Base-by-base conservation (phyloP, 2,797 vertebrate genomes). In the Phalanger gymnotis region DNA sequence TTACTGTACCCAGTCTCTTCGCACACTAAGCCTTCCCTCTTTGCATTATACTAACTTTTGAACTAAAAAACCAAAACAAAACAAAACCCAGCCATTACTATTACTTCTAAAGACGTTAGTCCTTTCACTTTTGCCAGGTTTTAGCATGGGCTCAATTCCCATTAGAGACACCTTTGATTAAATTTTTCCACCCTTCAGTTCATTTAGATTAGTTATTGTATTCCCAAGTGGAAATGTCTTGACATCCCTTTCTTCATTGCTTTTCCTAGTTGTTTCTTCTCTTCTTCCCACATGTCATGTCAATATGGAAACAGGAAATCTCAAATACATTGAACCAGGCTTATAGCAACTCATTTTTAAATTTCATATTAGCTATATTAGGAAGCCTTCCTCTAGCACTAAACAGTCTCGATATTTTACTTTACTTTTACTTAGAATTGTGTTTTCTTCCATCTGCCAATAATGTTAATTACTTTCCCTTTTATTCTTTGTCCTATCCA, bases 61-160 rank as follows among this genome's bases (percentile, higher is more conserved):
- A 94, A 89, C 56, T 93, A 91, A 93, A 93, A 97, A 58, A 30
- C 3, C 4, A n/a, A 66, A n/a, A 58, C 11, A 61, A 61, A 34
- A 14, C 57, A 61, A 31, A 4, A 31, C 22, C 2, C 56, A 73
- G 28, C 7, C 14, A 66, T 95, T 40, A 94, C 94, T 95, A 53
- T 95, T 90, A 96, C 97, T 97, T 96, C 93, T 93, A 53, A 55
- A 93, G 55, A 94, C 93, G 54, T 73, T 96, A 66, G 96, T 52
- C 31, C 90, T 25, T 95, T 97, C 61, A 90, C 0, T 31, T 96
- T 92, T 89, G 47, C 53, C 1, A 53, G 5, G 4, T 92, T 96
- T 95, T 98, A 96, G 52, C 87, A 98, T n/a, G 96, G 97, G 97
- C 14, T 92, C 58, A 0, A 55, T 96, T 97, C 94, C 91, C 66